Base-by-base conservation (phyloP, 1,140 invertebrate genomes). In the Panagrolaimus sp. region DNA sequence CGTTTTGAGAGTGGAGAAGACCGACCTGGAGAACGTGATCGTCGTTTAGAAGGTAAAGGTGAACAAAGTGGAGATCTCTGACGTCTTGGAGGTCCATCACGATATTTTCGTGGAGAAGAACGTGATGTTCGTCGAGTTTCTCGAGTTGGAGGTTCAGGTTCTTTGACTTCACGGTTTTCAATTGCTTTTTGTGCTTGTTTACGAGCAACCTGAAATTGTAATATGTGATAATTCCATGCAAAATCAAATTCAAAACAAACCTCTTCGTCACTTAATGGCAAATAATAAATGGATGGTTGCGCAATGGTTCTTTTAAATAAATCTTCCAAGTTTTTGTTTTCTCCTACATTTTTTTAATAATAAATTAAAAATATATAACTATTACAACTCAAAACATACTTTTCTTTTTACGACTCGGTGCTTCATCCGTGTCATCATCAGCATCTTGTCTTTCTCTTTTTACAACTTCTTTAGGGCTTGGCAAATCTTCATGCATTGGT, bases 211-310 rank as follows among this genome's bases (percentile, higher is more conserved):
- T 58, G 17, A 58, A 58, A 24, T 17, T 21, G 4, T 1, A 28
- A 17, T 8, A 24, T 21, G 0, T 14, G 21, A 28, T n/a, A n/a
- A n/a, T n/a, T n/a, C n/a, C 21, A 58, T 21, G 1, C 1, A 21
- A 21, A 58, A 58, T 12, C 1, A 21, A 12, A n/a, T 12, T 5
- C 12, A 58, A 58, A 58, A 58, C 52, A 14, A 21, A 58, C 52
- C 17, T 58, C 52, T 24, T 58, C 52, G 17, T 58, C 52, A n/a
- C 5, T 58, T 6, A 58, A 28, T 12, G 52, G 52, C 52, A 58
- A 58, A 24, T 58, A 58, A 28, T 58, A 58, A 28, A 58, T 58
- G 10, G 28, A 26, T 21, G 52, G 52, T 28, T 58, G 21, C 10
- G 52, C 52, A 4, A 4, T 58, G 17, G 52, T 58, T 12, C 1